phyloP scores from a whole-genome alignment of 2,888 invertebrate genomes.

The Formica aserva region DNA sequence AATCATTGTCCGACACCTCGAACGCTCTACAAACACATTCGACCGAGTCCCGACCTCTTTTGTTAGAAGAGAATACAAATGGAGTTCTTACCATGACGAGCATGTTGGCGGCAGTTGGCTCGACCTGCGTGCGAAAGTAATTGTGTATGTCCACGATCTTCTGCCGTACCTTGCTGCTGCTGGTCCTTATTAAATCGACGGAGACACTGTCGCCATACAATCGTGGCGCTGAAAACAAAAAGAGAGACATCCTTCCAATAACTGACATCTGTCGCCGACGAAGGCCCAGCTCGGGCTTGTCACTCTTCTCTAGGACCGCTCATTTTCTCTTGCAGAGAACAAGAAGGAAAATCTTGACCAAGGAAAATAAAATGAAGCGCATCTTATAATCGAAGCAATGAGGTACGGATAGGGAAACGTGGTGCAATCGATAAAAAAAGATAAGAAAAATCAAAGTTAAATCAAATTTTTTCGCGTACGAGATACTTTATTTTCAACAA shows the following conservation, averaged over 20 bases:
- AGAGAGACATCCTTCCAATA: conserved; percentile 23
- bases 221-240: conserved; percentile 86
- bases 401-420: not conserved
- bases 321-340: not conserved
- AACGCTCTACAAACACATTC: not conserved
- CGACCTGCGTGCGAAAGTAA: conserved; percentile 91
- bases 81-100: conserved; percentile 89
- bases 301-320: not conserved
- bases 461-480: not conserved
- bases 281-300: not conserved
- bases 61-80: conserved; percentile 24
- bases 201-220: conserved; percentile 88
- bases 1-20: too few species aligned
- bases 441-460: not conserved
- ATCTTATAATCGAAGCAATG: not conserved
- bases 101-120: conserved; percentile 93
- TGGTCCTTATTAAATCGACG: conserved; percentile 87
- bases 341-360: not conserved
- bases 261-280: conserved; percentile 34
- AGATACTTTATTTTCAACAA: too few species aligned
- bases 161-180: conserved; percentile 88
- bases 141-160: conserved; percentile 93
- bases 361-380: not conserved
- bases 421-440: not conserved
- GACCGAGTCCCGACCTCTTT: not conserved